Evolutionary conservation across 2,797 vertebrate species (phyloP).

Genomic region (Odontamblyopus rebecca): DNA sequence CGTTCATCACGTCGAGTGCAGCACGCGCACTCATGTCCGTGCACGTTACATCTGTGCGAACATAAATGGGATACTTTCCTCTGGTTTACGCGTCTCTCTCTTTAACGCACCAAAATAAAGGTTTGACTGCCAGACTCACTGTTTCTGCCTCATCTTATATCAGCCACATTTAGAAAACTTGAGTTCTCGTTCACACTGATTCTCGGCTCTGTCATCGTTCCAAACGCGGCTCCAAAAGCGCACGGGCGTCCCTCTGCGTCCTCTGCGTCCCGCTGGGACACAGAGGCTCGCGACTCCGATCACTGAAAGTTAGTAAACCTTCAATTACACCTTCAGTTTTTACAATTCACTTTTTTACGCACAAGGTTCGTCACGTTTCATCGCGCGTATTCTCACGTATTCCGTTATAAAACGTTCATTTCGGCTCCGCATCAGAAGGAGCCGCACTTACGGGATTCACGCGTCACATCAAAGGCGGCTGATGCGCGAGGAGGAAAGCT

Average conservation of each 20-base stretch:
- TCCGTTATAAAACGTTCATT: not conserved
- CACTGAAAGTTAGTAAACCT: not conserved
- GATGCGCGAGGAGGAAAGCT: not conserved
- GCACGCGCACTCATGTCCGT: too few species aligned
- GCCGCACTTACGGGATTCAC: not conserved
- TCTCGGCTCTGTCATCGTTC: too few species aligned
- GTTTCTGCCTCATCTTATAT: too few species aligned
- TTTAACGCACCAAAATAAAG: too few species aligned
- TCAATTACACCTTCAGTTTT: not conserved
- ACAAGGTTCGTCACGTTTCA: not conserved
- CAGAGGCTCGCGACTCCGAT: not conserved
- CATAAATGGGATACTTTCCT: too few species aligned
- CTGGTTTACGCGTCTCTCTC: too few species aligned
- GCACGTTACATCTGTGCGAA: too few species aligned
- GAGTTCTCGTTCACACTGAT: too few species aligned
- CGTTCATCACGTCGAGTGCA: too few species aligned
- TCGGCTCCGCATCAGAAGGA: not conserved
- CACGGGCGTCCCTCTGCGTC: not conserved
- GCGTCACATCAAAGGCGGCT: conserved; percentile 1
- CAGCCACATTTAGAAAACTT: too few species aligned
- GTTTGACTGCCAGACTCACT: too few species aligned
- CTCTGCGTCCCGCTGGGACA: not conserved
- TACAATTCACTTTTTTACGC: not conserved
- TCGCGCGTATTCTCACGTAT: not conserved
- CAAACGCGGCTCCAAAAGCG: not conserved